A percentile compares a stretch with the other conserved stretches of the same genome.
Conservation (phyloP, 2,888 invertebrate species). For the Anagyrus pseudococci region DNA sequence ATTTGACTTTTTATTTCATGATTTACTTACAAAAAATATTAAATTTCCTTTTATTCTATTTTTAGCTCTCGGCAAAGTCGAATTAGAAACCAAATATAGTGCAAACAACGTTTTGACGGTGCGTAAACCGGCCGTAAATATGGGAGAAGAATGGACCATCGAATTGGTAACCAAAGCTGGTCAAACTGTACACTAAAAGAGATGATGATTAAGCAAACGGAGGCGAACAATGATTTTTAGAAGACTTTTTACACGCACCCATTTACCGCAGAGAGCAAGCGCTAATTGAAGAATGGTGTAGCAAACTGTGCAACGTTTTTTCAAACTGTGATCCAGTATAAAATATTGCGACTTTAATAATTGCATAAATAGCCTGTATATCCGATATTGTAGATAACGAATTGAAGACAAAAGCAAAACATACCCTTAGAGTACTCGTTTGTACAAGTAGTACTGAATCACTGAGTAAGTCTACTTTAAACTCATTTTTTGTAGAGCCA, state of each 20-base stretch:
- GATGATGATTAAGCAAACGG: background rate
- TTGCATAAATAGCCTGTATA: conserved; percentile 16
- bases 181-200: conserved; percentile 6
- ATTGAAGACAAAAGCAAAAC: conserved; percentile 4
- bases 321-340: conserved; percentile 36
- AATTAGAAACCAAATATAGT: conserved; percentile 73
- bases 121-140: conserved; percentile 84
- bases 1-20: conserved; percentile 10
- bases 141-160: conserved; percentile 81
- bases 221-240: conserved; percentile 7
- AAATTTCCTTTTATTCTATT: conserved; percentile 43
- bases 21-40: conserved; percentile 24
- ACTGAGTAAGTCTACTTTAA: conserved; percentile 17
- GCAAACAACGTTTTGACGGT: conserved; percentile 74
- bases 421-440: conserved; percentile 19
- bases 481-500: conserved; percentile 9
- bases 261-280: background rate
- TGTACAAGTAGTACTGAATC: conserved; percentile 19
- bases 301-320: conserved; percentile 29
- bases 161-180: conserved; percentile 55
- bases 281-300: conserved; percentile 12
- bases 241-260: conserved; percentile 15
- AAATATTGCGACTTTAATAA: conserved; percentile 26
- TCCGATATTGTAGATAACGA: conserved; percentile 21
- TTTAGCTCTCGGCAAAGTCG: conserved; percentile 67